phyloP scores from a whole-genome alignment of 1,140 invertebrate genomes.

The Semibalanus balanoides region DNA sequence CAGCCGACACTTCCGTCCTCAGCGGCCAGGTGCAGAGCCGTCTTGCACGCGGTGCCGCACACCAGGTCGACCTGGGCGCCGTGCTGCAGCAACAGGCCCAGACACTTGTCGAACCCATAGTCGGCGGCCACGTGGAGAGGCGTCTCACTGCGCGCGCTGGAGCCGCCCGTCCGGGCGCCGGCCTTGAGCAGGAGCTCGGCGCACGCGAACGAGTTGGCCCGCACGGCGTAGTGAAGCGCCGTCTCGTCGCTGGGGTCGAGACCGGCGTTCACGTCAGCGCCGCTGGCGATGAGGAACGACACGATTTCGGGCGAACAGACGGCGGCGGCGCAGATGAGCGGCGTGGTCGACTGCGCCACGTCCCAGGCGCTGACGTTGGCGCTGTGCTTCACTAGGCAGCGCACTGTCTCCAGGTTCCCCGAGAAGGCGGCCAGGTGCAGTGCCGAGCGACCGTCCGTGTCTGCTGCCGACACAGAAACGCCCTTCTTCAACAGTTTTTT shows the following conservation, averaged over 20 bases:
- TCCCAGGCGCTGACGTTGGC: constrained; percentile 53
- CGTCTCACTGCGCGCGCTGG: constrained; percentile 62
- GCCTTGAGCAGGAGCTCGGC: constrained; percentile 47
- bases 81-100: constrained; percentile 48
- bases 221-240: constrained; percentile 58
- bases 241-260: constrained; percentile 47
- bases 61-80: constrained; percentile 61
- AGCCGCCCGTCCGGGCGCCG: constrained; percentile 48
- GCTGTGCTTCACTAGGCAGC: constrained; percentile 44
- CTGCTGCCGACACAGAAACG: background rate
- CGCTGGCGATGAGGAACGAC: constrained; percentile 42
- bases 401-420: constrained; percentile 46
- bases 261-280: constrained; percentile 57
- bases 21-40: constrained; percentile 60
- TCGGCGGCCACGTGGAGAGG: constrained; percentile 65
- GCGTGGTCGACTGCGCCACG: constrained; percentile 44
- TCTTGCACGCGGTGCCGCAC: constrained; percentile 45
- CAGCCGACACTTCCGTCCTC: constrained; percentile 59
- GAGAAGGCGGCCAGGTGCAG: constrained; percentile 37
- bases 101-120: constrained; percentile 47
- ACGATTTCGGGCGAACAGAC: constrained; percentile 42
- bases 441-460: constrained; percentile 18
- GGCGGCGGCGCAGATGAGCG: constrained; percentile 60
- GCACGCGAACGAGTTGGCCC: constrained; percentile 49
- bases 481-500: background rate